Percentiles rank a stretch among this genome's conserved stretches.
Conservation (phyloP, 2,888 invertebrate species). For the Beris morrisii region DNA sequence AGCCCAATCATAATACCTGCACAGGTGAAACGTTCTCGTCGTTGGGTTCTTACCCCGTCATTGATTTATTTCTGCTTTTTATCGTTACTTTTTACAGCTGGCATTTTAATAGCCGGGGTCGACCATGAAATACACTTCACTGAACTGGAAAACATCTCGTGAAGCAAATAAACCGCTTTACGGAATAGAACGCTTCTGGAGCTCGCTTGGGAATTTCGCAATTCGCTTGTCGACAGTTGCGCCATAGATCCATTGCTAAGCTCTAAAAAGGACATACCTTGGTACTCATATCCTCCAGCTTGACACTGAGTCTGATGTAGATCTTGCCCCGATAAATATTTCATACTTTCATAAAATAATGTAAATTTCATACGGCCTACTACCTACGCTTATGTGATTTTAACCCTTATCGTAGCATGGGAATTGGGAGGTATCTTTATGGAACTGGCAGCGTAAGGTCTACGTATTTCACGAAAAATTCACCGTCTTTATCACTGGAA, state of each 20-base stretch:
- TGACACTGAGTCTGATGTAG: background rate
- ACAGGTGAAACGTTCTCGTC: background rate
- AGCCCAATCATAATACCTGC: background rate
- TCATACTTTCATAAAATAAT: constrained; percentile 3
- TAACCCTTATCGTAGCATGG: background rate
- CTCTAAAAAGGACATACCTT: background rate
- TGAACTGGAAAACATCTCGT: background rate
- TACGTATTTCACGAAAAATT: too few species aligned
- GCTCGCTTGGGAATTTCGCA: background rate
- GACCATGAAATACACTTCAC: constrained; percentile 13
- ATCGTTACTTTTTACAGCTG: constrained; percentile 13
- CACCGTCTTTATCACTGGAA: too few species aligned
- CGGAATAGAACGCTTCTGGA: constrained; percentile 1
- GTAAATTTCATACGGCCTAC: constrained; percentile 3
- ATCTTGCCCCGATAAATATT: constrained; percentile 3
- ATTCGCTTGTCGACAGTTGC: constrained; percentile 7
- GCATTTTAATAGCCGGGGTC: constrained; percentile 10
- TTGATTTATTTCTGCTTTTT: constrained; percentile 15
- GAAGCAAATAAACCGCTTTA: constrained; percentile 8
- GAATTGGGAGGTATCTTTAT: too few species aligned
- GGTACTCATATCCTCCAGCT: background rate
- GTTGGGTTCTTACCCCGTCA: background rate
- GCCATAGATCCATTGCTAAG: background rate
- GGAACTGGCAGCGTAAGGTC: too few species aligned
- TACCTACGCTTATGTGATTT: background rate